Evolutionary conservation across 1,140 invertebrate species (phyloP), one percentile per base, ranked within the genome.

Genomic region (Berghia stephanieae): DNA sequence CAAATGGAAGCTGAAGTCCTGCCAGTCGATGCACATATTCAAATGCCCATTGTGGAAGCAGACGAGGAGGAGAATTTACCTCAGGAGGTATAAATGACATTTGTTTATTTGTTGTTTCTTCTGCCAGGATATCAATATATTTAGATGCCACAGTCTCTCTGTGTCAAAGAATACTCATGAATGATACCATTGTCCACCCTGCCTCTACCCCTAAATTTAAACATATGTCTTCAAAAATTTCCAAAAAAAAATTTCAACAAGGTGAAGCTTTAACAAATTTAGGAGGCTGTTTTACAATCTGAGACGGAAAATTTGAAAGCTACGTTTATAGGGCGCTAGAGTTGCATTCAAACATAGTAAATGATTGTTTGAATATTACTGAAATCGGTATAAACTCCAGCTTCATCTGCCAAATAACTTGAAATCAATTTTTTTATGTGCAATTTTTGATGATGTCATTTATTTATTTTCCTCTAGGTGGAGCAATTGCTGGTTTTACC

Each of bases 401-500:
- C 36, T 4, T 13, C 21, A 5, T 13, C 10, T 10, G n/a, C 10
- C 3, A n/a, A 27, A 36, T 31, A n/a, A n/a, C 55, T 55, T 13
- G 40, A n/a, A 49, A 34, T 44, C 42, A 18, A 10, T 43, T 16
- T 8, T 21, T 27, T 67, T 44, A 67, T 46, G 6, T 18, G 43
- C 57, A 21, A 71, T 42, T 38, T 18, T 21, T 34, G 27, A 8
- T 18, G 24, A 34, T 36, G 3, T 42, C 55, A 77, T 18, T 18
- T 46, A 42, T 38, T 38, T 78, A 34, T 75, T 24, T 79, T 63
- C 34, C 79, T 78, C 5, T 71, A 90, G 89, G 94, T 96, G 73
- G 95, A 95, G 79, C 94, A 95, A 86, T 95, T 95, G 90, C 90
- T 96, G 63, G 94, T 95, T 89, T 90, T 96, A 57, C 94, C 94